A percentile compares a stretch with the other conserved stretches of the same genome.
Evolutionary conservation across 2,888 invertebrate species (phyloP).

Genomic region (Aelia acuminata): DNA sequence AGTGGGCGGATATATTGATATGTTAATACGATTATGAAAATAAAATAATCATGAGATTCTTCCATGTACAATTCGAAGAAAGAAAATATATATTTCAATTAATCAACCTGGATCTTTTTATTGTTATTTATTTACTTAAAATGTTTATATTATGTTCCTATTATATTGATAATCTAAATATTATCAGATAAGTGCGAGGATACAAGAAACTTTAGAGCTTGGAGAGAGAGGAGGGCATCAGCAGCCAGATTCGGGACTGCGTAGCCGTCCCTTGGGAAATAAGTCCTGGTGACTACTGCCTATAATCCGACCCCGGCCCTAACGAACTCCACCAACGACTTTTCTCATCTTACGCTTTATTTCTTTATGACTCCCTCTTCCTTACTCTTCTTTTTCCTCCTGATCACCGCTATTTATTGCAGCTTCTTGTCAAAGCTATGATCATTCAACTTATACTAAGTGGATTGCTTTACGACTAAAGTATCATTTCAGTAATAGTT

Average conservation of each 20-base stretch:
- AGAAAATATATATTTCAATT: no score
- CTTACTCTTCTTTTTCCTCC: neutral
- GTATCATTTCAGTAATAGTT: no score
- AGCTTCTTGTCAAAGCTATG: no score
- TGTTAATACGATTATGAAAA: no score
- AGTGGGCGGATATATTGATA: no score
- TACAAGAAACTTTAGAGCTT: neutral
- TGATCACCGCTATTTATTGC: neutral
- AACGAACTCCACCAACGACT: neutral
- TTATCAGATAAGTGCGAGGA: neutral
- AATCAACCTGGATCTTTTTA: no score
- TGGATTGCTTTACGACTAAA: no score
- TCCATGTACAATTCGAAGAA: no score
- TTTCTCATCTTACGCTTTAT: neutral
- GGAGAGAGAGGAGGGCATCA: neutral
- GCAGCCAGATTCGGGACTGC: neutral
- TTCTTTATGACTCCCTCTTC: neutral
- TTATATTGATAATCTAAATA: neutral
- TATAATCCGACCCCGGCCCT: neutral
- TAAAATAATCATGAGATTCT: no score
- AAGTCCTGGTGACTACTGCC: conserved; percentile 4
- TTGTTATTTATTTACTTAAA: no score
- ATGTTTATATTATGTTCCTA: no score
- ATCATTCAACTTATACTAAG: no score
- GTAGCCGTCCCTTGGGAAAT: neutral